These are phyloP conservation scores for Athalia cordata DNA, from an alignment of 2,888 invertebrate species.

Conservation along the genomic window DNA sequence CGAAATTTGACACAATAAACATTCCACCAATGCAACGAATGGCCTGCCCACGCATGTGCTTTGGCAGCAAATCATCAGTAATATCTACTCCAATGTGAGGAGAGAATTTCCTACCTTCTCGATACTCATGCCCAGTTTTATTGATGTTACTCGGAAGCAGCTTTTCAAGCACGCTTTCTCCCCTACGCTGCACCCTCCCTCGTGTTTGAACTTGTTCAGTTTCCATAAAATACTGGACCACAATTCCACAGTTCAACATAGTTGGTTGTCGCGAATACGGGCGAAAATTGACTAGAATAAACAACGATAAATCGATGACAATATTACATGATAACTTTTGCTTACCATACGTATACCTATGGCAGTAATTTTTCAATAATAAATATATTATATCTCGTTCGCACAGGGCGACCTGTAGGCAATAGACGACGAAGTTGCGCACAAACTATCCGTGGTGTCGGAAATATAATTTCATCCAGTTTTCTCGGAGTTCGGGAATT, in stretches of 20 bases:
- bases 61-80: conserved; percentile 23
- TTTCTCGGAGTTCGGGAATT: too few species aligned
- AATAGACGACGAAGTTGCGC: too few species aligned
- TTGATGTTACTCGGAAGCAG: conserved; percentile 35
- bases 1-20: background rate
- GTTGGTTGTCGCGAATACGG: background rate
- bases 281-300: background rate
- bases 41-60: conserved; percentile 32
- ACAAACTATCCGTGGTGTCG: too few species aligned
- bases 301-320: background rate
- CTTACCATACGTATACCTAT: too few species aligned
- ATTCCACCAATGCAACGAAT: conserved; percentile 1
- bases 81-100: conserved; percentile 18
- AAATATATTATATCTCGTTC: too few species aligned
- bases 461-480: too few species aligned
- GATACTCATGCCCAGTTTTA: conserved; percentile 45
- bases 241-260: background rate
- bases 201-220: conserved; percentile 7
- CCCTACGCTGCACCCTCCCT: conserved; percentile 14
- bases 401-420: too few species aligned
- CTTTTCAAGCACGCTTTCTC: conserved; percentile 27
- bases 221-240: conserved; percentile 17
- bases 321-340: too few species aligned
- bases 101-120: conserved; percentile 12
- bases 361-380: too few species aligned